Evolutionary conservation across 2,113 vertebrate genomes (phyloP).

Genomic region (Opisthocomus hoazin): DNA sequence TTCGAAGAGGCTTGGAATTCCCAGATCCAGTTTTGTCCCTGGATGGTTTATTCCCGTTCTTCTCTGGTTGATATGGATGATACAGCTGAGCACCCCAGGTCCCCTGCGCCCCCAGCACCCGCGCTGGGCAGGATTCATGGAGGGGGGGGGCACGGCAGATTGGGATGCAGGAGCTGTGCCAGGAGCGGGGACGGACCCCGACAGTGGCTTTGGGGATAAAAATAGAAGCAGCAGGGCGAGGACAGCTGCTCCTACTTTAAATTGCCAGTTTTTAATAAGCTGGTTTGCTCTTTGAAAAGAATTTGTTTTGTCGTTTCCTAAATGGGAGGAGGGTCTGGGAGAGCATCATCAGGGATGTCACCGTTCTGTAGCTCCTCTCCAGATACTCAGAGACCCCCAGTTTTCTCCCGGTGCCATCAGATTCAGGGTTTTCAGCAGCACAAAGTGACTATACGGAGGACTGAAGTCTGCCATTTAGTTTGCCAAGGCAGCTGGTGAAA

Average conservation of each 20-base stretch:
- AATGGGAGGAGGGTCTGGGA: background rate
- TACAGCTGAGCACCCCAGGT: background rate
- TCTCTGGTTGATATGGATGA: background rate
- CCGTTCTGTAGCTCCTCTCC: background rate
- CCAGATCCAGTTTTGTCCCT: background rate
- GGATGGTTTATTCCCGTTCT: background rate
- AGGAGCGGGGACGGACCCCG: background rate
- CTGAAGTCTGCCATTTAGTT: background rate
- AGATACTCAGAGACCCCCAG: background rate
- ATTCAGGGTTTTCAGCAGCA: background rate
- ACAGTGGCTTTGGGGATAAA: background rate
- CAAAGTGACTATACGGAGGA: background rate
- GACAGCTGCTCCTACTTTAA: constrained; percentile 52
- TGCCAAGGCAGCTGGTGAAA: constrained; percentile 27
- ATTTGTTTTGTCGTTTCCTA: background rate
- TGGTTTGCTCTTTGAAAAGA: constrained; percentile 7
- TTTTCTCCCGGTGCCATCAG: background rate
- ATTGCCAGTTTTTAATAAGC: background rate
- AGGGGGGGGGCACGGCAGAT: accelerated
- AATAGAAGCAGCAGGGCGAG: background rate
- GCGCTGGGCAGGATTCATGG: background rate
- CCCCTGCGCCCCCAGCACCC: background rate
- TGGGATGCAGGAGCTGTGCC: accelerated
- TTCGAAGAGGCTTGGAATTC: background rate
- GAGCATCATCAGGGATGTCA: background rate